A percentile compares a stretch with the other conserved stretches of the same genome.
phyloP scores from a whole-genome alignment of 2,113 vertebrate genomes.

The Proterorhinus semilunaris region DNA sequence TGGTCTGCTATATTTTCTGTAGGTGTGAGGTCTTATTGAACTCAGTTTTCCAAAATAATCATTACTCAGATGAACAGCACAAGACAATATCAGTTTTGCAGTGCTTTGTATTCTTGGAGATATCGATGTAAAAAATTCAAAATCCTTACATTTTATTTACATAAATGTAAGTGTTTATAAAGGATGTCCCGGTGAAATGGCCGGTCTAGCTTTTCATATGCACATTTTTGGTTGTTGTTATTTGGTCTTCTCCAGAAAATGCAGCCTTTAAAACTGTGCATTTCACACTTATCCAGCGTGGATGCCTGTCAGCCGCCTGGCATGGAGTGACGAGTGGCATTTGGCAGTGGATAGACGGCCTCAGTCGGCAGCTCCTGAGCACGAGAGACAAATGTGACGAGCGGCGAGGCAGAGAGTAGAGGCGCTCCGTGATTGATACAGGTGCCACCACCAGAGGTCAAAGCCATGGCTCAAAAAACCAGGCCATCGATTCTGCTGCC shows the following conservation, averaged over 20 bases:
- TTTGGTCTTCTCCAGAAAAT: conserved; percentile 20
- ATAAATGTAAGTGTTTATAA: too few relatives aligned
- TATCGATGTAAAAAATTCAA: conserved; percentile 24
- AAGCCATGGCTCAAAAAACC: conserved; percentile 75
- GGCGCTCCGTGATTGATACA: conserved; percentile 69
- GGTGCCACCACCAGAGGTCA: conserved; percentile 74
- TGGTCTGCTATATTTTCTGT: not conserved
- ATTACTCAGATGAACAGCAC: conserved; percentile 20
- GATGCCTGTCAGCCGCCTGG: conserved; percentile 36
- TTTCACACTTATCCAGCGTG: conserved; percentile 26
- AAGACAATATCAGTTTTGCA: conserved; percentile 19
- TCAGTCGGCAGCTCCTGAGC: conserved; percentile 17
- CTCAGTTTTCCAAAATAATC: conserved; percentile 28
- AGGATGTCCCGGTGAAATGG: too few relatives aligned
- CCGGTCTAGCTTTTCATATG: not conserved
- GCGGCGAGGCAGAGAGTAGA: conserved; percentile 62
- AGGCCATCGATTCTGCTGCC: conserved; percentile 73
- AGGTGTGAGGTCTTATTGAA: too few relatives aligned
- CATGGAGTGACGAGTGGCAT: conserved; percentile 58
- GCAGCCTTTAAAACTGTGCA: conserved; percentile 24
- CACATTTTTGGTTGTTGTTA: conserved; percentile 16
- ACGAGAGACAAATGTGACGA: conserved; percentile 63
- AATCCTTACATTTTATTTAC: too few relatives aligned
- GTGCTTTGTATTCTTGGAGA: conserved; percentile 19
- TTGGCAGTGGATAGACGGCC: conserved; percentile 54